Percentiles rank a stretch among this genome's conserved stretches.
Evolutionary conservation across 2,888 invertebrate genomes (phyloP).

Genomic region (Tolmerus cingulatus): DNA sequence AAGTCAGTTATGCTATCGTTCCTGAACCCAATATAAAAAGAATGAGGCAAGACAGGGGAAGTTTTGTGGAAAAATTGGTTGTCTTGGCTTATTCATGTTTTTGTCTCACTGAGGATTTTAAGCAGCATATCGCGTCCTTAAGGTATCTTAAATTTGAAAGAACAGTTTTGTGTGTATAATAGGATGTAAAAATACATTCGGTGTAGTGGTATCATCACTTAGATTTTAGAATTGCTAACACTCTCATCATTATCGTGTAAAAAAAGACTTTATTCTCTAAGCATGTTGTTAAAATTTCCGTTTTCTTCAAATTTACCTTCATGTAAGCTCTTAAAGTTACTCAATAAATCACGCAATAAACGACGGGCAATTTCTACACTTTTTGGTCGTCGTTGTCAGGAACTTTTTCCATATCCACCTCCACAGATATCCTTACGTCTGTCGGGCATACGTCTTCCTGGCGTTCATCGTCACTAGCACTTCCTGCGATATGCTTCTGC

Average conservation of each 20-base stretch:
- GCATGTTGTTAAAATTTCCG: background rate
- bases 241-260: background rate
- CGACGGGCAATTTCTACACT: background rate
- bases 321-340: background rate
- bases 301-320: background rate
- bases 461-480: background rate
- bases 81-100: background rate
- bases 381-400: background rate
- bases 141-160: background rate
- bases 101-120: background rate
- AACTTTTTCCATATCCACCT: background rate
- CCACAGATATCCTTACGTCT: slow-evolving; percentile 13
- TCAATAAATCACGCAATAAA: slow-evolving; percentile 17
- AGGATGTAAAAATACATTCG: background rate
- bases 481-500: background rate
- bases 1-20: background rate
- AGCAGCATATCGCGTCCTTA: background rate
- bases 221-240: background rate
- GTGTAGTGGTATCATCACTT: background rate
- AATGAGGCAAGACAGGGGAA: background rate
- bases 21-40: background rate
- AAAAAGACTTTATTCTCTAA: background rate
- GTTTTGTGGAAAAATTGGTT: background rate
- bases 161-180: background rate
- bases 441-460: background rate